Evolutionary conservation across 2,113 vertebrate genomes (phyloP).

Genomic region (Nipponia nippon): DNA sequence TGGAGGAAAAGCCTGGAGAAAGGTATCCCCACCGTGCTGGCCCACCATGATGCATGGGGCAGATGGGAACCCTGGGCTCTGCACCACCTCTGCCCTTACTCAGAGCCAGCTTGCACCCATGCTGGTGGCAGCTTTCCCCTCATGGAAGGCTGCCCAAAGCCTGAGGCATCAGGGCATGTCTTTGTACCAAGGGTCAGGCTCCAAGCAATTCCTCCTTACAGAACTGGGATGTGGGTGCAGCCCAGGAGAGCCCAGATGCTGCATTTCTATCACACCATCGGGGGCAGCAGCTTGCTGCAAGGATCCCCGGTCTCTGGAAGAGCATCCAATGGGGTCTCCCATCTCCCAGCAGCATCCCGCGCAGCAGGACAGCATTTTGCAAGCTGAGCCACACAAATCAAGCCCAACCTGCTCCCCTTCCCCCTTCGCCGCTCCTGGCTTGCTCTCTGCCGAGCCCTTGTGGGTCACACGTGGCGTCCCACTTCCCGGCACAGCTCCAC

Average conservation of each 20-base stretch:
- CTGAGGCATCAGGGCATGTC: neutral
- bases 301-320: neutral
- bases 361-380: neutral
- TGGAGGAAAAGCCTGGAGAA: neutral
- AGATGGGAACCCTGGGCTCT: neutral
- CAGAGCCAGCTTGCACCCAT: neutral
- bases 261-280: neutral
- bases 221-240: neutral
- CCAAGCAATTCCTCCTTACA: neutral
- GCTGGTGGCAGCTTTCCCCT: neutral
- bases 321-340: neutral
- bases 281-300: neutral
- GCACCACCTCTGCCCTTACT: neutral
- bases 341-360: neutral
- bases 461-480: slow-evolving; percentile 35
- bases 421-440: slow-evolving; percentile 31
- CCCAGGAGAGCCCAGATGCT: neutral
- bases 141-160: neutral
- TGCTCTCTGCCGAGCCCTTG: slow-evolving; percentile 1
- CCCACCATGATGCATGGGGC: neutral
- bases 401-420: slow-evolving; percentile 42
- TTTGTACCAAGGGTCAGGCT: neutral
- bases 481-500: slow-evolving; percentile 31
- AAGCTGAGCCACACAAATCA: neutral
- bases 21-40: rapidly evolving